Percentiles rank a stretch among this genome's conserved stretches.
These are phyloP conservation scores for Sebastes fasciatus DNA, from an alignment of 2,113 vertebrate species.

Conservation along the genomic window DNA sequence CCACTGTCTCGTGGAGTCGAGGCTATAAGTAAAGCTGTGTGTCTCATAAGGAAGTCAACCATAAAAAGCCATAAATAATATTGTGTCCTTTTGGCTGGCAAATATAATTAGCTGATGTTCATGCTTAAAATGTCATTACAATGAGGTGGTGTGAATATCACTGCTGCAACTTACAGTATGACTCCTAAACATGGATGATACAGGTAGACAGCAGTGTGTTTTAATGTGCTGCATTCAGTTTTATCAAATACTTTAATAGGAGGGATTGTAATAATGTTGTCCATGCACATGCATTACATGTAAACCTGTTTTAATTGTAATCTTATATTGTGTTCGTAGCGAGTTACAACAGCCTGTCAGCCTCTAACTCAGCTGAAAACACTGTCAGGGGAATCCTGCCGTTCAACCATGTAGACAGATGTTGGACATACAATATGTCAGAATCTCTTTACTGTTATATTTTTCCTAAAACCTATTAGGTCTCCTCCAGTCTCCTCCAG, in stretches of 20 bases:
- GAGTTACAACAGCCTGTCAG: conserved; percentile 56
- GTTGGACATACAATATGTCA: conserved; percentile 76
- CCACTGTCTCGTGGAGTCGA: conserved; percentile 46
- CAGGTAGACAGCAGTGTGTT: neutral
- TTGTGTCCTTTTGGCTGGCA: conserved; percentile 72
- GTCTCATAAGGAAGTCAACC: conserved; percentile 60
- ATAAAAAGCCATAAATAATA: conserved; percentile 75
- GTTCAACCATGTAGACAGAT: conserved; percentile 77
- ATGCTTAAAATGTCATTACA: conserved; percentile 71
- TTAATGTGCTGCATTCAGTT: neutral
- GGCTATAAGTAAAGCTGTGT: conserved; percentile 48
- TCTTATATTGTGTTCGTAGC: conserved; percentile 3
- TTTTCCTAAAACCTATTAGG: conserved; percentile 67
- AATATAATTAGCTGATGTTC: conserved; percentile 74
- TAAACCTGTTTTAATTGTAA: conserved; percentile 14
- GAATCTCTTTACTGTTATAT: conserved; percentile 67
- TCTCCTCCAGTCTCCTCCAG: conserved; percentile 69
- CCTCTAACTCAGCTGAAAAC: conserved; percentile 49
- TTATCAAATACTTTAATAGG: neutral
- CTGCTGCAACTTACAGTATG: conserved; percentile 37
- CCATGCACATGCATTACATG: neutral
- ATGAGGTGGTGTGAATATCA: conserved; percentile 63
- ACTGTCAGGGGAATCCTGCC: conserved; percentile 69
- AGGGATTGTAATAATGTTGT: neutral
- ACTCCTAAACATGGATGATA: conserved; percentile 15